These are phyloP conservation scores for Actenoides lindsayi DNA, from an alignment of 2,113 vertebrate species.

Conservation along the genomic window DNA sequence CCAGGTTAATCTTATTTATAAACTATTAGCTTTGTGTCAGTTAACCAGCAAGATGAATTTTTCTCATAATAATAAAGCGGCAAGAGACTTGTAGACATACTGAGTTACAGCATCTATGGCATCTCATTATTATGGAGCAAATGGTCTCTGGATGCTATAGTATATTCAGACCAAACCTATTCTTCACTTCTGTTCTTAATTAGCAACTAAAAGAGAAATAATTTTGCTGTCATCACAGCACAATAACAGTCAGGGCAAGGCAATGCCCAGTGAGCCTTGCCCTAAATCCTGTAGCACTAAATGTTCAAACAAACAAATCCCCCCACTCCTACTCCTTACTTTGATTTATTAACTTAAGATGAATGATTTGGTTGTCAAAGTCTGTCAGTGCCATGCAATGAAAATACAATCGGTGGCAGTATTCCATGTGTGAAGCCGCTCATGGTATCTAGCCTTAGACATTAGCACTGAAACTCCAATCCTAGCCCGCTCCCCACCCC, in stretches of 20 bases:
- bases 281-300: conserved; percentile 33
- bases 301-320: not conserved
- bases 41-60: not conserved
- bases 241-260: not conserved
- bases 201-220: conserved; percentile 56
- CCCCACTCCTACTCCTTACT: not conserved
- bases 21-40: not conserved
- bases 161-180: conserved; percentile 28
- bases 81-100: not conserved
- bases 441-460: conserved; percentile 4
- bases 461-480: not conserved
- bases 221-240: conserved; percentile 41
- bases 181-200: conserved; percentile 58
- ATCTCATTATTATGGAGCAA: conserved; percentile 27
- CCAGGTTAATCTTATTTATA: not conserved
- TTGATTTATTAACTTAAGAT: conserved; percentile 69
- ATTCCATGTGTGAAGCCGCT: not conserved
- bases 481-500: conserved; percentile 17
- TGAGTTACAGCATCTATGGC: not conserved
- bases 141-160: not conserved
- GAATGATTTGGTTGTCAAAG: conserved; percentile 64
- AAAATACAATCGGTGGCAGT: conserved; percentile 49
- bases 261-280: conserved; percentile 12
- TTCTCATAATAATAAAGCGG: not conserved
- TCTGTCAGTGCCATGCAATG: conserved; percentile 51